Conservation (phyloP, 1,140 invertebrate genomes). For the Zaprionus davidi region DNA sequence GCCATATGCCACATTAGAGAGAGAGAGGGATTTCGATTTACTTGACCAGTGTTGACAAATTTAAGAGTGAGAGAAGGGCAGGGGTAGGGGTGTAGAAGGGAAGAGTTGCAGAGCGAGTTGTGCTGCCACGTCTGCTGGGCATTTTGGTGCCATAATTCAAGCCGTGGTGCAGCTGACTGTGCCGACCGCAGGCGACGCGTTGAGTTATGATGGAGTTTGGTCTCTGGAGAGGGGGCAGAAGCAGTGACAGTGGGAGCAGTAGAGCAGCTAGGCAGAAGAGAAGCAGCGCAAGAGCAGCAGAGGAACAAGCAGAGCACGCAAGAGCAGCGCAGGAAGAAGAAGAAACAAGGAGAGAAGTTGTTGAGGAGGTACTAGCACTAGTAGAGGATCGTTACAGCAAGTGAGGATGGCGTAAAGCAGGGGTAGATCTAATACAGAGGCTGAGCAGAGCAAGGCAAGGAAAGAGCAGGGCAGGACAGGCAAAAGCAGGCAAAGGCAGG, state of each 20-base stretch:
- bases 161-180: conserved; percentile 37
- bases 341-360: not conserved
- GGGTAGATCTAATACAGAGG: no score
- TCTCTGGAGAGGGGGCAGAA: no score
- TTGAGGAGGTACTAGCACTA: not conserved
- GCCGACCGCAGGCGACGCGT: conserved; percentile 31
- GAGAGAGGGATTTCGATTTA: not conserved
- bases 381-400: not conserved
- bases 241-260: not conserved
- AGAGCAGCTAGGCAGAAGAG: not conserved
- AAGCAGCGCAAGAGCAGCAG: not conserved
- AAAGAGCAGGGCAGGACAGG: not conserved
- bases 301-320: not conserved
- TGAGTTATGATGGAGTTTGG: conserved; percentile 33
- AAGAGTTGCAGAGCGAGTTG: not conserved
- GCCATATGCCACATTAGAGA: not conserved
- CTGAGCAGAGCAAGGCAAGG: not conserved
- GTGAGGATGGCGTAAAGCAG: not conserved
- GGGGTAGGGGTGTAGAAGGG: not conserved
- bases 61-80: not conserved
- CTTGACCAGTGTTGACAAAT: conserved; percentile 36
- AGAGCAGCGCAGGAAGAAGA: not conserved
- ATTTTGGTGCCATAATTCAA: conserved; percentile 47
- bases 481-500: not conserved
- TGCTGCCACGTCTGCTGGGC: not conserved